phyloP scores from a whole-genome alignment of 1,140 invertebrate species.

The Saxidomus purpurata region DNA sequence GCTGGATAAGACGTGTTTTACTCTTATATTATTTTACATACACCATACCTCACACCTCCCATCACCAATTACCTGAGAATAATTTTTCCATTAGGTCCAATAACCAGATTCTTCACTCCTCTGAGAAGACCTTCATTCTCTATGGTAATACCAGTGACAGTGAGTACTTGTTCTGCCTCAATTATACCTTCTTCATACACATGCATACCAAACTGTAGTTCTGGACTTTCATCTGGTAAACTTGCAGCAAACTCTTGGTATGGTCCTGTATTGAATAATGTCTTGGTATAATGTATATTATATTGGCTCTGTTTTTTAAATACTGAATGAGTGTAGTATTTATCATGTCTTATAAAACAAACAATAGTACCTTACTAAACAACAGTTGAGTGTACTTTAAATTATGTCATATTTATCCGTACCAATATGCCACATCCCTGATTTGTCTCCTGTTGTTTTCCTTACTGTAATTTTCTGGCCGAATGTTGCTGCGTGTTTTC shows the following conservation, averaged over 20 bases:
- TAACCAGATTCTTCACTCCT: constrained; percentile 74
- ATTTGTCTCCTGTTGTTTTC: constrained; percentile 77
- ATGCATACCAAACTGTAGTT: constrained; percentile 76
- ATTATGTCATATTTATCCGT: no score
- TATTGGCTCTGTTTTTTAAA: no score
- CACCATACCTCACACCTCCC: no score
- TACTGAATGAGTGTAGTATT: no score
- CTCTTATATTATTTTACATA: no score
- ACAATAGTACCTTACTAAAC: no score
- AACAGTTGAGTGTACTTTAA: no score
- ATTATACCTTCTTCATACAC: constrained; percentile 75
- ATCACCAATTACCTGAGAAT: constrained; percentile 75
- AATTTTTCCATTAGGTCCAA: constrained; percentile 75
- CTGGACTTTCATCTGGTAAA: constrained; percentile 75
- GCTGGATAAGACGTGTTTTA: no score
- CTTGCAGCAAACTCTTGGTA: constrained; percentile 71
- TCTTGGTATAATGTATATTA: no score
- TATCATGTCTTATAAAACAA: no score
- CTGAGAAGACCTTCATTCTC: constrained; percentile 73
- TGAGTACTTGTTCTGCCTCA: constrained; percentile 68
- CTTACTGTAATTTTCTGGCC: constrained; percentile 73
- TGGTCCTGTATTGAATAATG: constrained; percentile 51
- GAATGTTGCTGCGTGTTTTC: constrained; percentile 68
- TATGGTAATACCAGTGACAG: constrained; percentile 75
- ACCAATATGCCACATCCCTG: constrained; percentile 78